Evolutionary conservation across 1,140 invertebrate species (phyloP).

Genomic region (Penaeus indicus): DNA sequence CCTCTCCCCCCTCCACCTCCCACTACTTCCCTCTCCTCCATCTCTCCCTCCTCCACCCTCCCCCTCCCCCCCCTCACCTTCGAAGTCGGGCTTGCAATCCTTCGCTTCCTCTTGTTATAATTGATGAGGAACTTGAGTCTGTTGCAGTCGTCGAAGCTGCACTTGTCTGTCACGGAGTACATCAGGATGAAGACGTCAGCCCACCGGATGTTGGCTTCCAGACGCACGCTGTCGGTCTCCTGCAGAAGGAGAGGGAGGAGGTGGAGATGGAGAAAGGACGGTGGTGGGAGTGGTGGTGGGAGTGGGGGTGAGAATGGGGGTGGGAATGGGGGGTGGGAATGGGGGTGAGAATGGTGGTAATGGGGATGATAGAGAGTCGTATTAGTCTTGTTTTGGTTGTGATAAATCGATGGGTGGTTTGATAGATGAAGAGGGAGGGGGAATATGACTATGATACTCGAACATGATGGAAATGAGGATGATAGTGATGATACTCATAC

Average conservation of each 20-base stretch:
- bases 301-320: slow-evolving; percentile 19
- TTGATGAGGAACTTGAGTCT: slow-evolving; percentile 84
- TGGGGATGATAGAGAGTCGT: too few species aligned
- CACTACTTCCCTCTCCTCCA: not conserved
- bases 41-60: too few species aligned
- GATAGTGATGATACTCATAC: too few species aligned
- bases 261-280: not conserved
- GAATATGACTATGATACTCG: too few species aligned
- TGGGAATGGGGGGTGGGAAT: not conserved
- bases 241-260: not conserved
- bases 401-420: too few species aligned
- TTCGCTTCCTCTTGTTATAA: slow-evolving; percentile 80
- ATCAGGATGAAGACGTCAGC: slow-evolving; percentile 71
- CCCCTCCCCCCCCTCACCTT: slow-evolving; percentile 68
- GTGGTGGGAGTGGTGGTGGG: not conserved
- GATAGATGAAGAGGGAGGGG: too few species aligned
- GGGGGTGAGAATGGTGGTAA: too few species aligned
- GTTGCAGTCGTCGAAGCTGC: slow-evolving; percentile 76
- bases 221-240: slow-evolving; percentile 75
- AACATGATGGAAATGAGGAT: too few species aligned
- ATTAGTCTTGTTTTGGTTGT: too few species aligned
- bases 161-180: slow-evolving; percentile 72
- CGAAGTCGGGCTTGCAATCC: slow-evolving; percentile 73
- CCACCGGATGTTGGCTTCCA: slow-evolving; percentile 84
- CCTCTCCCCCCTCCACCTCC: not conserved